phyloP scores from a whole-genome alignment of 2,888 invertebrate genomes.

The Cataglyphis albicans region DNA sequence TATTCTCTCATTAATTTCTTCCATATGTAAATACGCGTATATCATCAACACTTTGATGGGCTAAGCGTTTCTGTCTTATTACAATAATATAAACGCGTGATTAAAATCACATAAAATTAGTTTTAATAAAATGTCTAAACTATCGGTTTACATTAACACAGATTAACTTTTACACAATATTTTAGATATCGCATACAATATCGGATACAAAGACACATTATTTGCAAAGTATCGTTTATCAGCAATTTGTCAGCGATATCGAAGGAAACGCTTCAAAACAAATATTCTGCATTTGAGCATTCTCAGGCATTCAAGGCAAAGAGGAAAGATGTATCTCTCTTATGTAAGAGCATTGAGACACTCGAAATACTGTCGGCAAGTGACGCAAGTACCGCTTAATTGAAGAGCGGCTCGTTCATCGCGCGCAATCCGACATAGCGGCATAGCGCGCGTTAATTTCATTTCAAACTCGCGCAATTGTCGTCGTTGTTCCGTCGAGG shows the following conservation, averaged over 20 bases:
- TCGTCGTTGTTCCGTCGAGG: not conserved
- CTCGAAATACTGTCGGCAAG: slow-evolving; percentile 16
- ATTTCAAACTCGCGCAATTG: slow-evolving; percentile 36
- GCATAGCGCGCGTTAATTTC: slow-evolving; percentile 28
- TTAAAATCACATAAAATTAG: not conserved
- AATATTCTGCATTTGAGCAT: slow-evolving; percentile 6
- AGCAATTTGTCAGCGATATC: not conserved
- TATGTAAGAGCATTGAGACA: not conserved
- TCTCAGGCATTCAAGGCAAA: not conserved
- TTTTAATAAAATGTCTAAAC: not conserved
- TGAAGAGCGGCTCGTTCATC: slow-evolving; percentile 22
- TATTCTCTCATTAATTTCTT: slow-evolving; percentile 29
- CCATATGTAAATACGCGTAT: slow-evolving; percentile 7
- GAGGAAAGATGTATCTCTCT: not conserved
- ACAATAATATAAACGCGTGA: not conserved
- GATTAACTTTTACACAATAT: not conserved
- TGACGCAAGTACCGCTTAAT: slow-evolving; percentile 39
- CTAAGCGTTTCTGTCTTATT: not conserved
- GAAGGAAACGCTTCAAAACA: not conserved
- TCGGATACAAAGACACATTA: not conserved
- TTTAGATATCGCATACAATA: not conserved
- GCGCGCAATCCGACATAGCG: not conserved
- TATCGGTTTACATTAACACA: not conserved
- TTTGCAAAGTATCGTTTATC: not conserved
- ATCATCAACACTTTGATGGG: not conserved